Evolutionary conservation across 2,797 vertebrate species (phyloP).

Genomic region (Vireo griseus): DNA sequence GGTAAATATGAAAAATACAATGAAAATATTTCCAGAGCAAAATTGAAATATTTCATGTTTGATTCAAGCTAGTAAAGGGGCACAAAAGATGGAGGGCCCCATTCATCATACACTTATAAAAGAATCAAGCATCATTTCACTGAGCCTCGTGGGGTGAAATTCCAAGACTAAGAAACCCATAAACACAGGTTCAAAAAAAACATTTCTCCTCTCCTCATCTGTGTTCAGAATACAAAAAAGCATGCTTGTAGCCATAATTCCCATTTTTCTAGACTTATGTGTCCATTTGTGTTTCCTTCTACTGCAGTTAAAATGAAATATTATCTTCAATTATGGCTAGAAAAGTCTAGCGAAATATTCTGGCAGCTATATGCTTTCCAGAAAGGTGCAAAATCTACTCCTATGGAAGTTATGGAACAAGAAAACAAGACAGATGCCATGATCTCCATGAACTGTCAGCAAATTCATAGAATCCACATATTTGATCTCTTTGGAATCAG

Average conservation of each 20-base stretch:
- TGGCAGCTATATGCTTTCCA: neutral
- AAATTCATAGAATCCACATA: neutral
- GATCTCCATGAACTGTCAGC: neutral
- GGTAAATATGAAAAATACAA: neutral
- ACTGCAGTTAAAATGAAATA: slow-evolving; percentile 59
- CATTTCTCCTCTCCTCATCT: neutral
- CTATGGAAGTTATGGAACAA: neutral
- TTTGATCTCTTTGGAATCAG: neutral
- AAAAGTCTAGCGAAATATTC: slow-evolving; percentile 17
- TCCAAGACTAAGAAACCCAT: slow-evolving; percentile 51
- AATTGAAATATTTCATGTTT: slow-evolving; percentile 45
- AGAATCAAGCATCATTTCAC: slow-evolving; percentile 35
- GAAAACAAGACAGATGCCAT: neutral
- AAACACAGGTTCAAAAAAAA: slow-evolving; percentile 14
- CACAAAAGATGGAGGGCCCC: neutral
- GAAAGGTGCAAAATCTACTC: neutral
- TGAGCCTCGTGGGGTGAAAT: neutral
- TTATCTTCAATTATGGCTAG: slow-evolving; percentile 13
- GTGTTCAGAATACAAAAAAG: slow-evolving; percentile 41
- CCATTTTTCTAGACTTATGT: slow-evolving; percentile 51
- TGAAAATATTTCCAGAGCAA: neutral
- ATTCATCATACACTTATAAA: slow-evolving; percentile 38
- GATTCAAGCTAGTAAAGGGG: slow-evolving; percentile 26
- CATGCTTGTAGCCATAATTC: neutral
- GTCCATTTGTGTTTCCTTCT: slow-evolving; percentile 59